Conservation (phyloP, 2,888 invertebrate genomes). For the Zeuzera pyrina region DNA sequence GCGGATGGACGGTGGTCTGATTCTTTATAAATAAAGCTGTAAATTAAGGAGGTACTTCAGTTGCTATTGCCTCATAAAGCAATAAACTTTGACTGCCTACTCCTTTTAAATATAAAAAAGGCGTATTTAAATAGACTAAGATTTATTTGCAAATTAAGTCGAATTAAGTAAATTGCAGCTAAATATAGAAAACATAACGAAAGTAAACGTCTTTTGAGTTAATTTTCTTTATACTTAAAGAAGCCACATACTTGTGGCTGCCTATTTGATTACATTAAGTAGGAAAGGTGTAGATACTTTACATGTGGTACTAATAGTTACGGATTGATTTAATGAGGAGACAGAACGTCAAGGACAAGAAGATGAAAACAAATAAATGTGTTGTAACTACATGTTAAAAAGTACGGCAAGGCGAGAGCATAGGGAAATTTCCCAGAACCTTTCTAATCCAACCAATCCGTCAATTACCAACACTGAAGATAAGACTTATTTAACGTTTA, state of each 20-base stretch:
- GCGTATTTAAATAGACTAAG: background rate
- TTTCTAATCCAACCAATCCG: slow-evolving; percentile 46
- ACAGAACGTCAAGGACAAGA: no score
- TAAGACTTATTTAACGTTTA: slow-evolving; percentile 38
- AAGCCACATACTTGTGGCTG: no score
- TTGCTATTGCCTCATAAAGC: slow-evolving; percentile 53
- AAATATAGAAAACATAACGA: no score
- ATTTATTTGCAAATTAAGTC: slow-evolving; percentile 2
- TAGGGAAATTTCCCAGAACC: slow-evolving; percentile 43
- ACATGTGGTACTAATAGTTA: no score
- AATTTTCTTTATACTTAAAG: no score
- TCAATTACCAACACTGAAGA: slow-evolving; percentile 41
- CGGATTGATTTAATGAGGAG: no score
- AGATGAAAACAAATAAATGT: no score
- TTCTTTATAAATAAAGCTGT: slow-evolving; percentile 67
- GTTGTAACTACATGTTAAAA: no score
- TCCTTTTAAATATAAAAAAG: slow-evolving; percentile 20
- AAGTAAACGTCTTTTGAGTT: no score
- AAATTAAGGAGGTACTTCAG: slow-evolving; percentile 47
- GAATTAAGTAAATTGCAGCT: no score
- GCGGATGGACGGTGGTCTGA: slow-evolving; percentile 53
- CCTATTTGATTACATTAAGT: no score
- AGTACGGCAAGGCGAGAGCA: slow-evolving; percentile 19
- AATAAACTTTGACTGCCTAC: slow-evolving; percentile 58
- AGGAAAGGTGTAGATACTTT: no score